Evolutionary conservation across 2,888 invertebrate species (phyloP).

Genomic region (Eristalis intricaria): DNA sequence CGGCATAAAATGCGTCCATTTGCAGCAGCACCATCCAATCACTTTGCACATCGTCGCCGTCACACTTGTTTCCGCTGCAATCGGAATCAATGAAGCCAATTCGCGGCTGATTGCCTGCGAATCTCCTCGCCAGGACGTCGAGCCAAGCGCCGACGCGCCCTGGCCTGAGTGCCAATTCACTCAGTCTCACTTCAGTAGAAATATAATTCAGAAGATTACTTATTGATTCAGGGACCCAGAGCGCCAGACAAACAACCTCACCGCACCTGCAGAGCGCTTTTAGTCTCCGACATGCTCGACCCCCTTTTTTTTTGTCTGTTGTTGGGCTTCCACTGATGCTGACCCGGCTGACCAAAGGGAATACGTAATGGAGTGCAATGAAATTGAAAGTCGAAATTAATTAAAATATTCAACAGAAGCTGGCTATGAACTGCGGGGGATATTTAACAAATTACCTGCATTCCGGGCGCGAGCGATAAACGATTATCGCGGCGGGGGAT

Average conservation of each 20-base stretch:
- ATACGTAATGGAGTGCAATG: constrained; percentile 46
- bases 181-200: background rate
- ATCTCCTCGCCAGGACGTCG: background rate
- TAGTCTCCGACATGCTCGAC: background rate
- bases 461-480: constrained; percentile 1
- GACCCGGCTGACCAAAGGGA: constrained; percentile 12
- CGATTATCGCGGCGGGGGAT: constrained; percentile 30
- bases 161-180: background rate
- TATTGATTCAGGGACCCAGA: background rate
- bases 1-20: no score
- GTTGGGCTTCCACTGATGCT: background rate
- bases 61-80: background rate
- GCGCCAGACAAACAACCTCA: background rate
- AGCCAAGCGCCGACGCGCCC: background rate
- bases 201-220: background rate
- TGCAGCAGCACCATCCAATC: no score
- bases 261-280: background rate
- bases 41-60: no score
- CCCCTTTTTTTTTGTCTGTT: background rate
- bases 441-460: constrained; percentile 60
- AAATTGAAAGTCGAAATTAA: constrained; percentile 66
- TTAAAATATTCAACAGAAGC: constrained; percentile 57
- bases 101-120: background rate
- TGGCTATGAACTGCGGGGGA: background rate
- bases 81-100: background rate